Evolutionary conservation across 1,140 invertebrate genomes (phyloP).

Genomic region (Dinoponera quadriceps): DNA sequence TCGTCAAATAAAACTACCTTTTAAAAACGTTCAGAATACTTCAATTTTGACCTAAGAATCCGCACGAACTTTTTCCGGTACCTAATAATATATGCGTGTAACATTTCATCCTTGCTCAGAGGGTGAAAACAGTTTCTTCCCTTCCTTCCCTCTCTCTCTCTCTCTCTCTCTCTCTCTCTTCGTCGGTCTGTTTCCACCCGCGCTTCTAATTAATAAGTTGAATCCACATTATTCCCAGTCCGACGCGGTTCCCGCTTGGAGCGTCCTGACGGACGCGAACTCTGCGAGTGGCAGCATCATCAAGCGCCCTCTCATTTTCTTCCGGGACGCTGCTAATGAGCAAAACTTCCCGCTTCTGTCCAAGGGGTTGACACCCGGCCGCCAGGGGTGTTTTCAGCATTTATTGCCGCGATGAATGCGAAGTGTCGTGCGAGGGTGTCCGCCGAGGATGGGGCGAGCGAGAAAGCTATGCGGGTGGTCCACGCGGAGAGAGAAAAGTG

Average conservation of each 20-base stretch:
- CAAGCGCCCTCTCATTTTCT: constrained; percentile 1
- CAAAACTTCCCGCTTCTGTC: constrained; percentile 54
- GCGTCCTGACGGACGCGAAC: constrained; percentile 8
- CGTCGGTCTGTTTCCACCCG: not conserved
- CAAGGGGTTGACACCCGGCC: constrained; percentile 30
- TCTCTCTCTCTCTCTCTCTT: not conserved
- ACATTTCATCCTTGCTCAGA: not conserved
- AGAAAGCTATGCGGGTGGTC: not conserved
- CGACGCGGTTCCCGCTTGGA: constrained; percentile 14
- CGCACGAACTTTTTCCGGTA: too few relatives aligned
- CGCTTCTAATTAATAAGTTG: constrained; percentile 63
- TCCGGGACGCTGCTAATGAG: constrained; percentile 46
- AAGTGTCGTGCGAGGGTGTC: constrained; percentile 20
- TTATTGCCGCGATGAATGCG: constrained; percentile 62
- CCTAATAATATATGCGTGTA: not conserved
- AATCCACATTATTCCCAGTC: constrained; percentile 17
- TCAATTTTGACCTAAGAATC: too few relatives aligned
- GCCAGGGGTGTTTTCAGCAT: constrained; percentile 51
- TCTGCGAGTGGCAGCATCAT: constrained; percentile 31
- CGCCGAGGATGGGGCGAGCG: not conserved
- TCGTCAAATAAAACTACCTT: too few relatives aligned
- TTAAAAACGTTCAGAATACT: too few relatives aligned
- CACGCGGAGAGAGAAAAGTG: not conserved
- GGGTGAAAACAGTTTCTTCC: not conserved
- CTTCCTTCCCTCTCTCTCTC: not conserved